Percentiles rank a stretch among this genome's conserved stretches.
Conservation (phyloP, 2,888 invertebrate species). For the Temnothorax unifasciatus region DNA sequence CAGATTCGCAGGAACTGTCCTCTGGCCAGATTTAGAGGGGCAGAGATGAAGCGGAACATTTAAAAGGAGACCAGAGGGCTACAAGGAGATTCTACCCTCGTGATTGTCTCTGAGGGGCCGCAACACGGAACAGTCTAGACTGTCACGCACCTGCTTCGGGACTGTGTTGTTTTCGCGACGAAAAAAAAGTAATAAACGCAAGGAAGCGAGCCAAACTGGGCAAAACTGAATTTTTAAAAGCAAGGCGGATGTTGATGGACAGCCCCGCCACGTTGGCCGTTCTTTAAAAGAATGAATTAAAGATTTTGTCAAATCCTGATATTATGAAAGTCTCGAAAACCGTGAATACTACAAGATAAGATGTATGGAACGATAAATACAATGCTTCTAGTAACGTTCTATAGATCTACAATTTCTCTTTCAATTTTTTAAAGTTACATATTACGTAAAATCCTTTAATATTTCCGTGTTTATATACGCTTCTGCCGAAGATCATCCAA, state of each 20-base stretch:
- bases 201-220: background rate
- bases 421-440: background rate
- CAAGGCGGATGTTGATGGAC: background rate
- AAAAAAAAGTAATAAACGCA: background rate
- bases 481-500: background rate
- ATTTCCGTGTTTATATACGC: background rate
- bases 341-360: background rate
- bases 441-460: background rate
- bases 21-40: slow-evolving; percentile 23
- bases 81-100: slow-evolving; percentile 24
- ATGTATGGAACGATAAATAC: background rate
- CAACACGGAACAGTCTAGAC: slow-evolving; percentile 59
- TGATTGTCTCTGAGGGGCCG: slow-evolving; percentile 61
- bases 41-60: slow-evolving; percentile 24
- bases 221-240: slow-evolving; percentile 12
- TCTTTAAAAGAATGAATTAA: background rate
- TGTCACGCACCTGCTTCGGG: slow-evolving; percentile 70
- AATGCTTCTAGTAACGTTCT: background rate
- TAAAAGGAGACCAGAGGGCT: slow-evolving; percentile 53
- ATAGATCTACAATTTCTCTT: background rate
- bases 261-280: background rate
- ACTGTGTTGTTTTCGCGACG: slow-evolving; percentile 44
- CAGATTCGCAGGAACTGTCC: slow-evolving; percentile 57
- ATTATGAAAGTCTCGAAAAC: background rate
- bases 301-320: background rate